A percentile compares a stretch with the other conserved stretches of the same genome.
phyloP scores from a whole-genome alignment of 2,797 vertebrate genomes.

The Myiotriccus ornatus region DNA sequence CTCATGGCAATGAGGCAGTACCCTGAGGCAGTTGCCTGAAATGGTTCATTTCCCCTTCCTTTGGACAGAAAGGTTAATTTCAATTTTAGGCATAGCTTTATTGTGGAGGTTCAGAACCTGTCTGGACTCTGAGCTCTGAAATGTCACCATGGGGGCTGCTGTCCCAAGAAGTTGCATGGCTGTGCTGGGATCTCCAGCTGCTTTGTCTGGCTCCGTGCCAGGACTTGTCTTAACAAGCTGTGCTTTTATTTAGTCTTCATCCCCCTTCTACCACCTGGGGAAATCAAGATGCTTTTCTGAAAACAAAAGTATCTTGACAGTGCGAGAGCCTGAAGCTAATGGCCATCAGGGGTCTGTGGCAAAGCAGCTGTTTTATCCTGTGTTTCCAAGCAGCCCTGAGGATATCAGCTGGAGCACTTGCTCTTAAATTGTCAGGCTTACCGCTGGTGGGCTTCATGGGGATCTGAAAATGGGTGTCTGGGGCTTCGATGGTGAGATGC shows the following conservation, averaged over 20 bases:
- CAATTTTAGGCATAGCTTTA: neutral
- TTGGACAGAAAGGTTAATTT: neutral
- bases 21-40: neutral
- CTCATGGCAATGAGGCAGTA: neutral
- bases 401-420: neutral
- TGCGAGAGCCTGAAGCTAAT: neutral
- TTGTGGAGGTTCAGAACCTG: neutral
- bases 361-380: neutral
- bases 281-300: neutral
- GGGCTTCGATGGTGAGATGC: fast-evolving
- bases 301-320: fast-evolving
- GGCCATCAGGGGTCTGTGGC: neutral
- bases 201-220: fast-evolving
- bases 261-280: neutral
- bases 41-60: neutral
- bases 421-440: fast-evolving
- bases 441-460: fast-evolving
- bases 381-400: neutral
- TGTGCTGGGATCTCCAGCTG: neutral
- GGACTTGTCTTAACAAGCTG: neutral
- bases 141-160: neutral
- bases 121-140: neutral
- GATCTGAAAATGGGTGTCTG: neutral
- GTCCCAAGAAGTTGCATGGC: fast-evolving
- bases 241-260: neutral